phyloP scores from a whole-genome alignment of 2,113 vertebrate genomes.

The Pygoscelis adeliae region DNA sequence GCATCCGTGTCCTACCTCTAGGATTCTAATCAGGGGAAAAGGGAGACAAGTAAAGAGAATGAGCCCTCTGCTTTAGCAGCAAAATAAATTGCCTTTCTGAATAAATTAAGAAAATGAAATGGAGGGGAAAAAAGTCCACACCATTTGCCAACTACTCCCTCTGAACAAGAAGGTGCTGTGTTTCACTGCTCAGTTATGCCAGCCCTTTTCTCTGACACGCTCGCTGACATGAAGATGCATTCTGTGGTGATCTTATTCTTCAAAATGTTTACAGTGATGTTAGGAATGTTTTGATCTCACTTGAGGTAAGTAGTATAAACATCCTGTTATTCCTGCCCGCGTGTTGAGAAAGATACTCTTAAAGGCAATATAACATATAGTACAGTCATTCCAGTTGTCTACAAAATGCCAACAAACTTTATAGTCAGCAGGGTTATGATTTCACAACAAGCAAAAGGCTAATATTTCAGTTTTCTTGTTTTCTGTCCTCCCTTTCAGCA shows the following conservation, averaged over 20 bases:
- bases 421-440: neutral
- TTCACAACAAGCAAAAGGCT: neutral
- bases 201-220: neutral
- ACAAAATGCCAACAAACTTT: neutral
- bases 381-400: neutral
- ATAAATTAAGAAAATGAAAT: neutral
- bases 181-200: neutral
- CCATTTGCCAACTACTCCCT: neutral
- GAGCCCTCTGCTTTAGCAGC: neutral
- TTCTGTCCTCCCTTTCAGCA: neutral
- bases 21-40: neutral
- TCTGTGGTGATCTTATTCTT: neutral
- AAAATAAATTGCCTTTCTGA: neutral
- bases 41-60: neutral
- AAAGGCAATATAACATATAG: neutral
- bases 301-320: neutral
- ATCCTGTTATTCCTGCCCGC: neutral
- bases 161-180: neutral
- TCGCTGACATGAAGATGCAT: fast-evolving
- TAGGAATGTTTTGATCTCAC: neutral
- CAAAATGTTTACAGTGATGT: neutral
- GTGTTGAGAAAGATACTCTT: neutral
- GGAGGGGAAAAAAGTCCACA: fast-evolving
- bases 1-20: neutral
- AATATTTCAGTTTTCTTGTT: neutral